These are phyloP conservation scores for Drosophila malerkotliana DNA, from an alignment of 1,140 invertebrate genomes.

Conservation along the genomic window DNA sequence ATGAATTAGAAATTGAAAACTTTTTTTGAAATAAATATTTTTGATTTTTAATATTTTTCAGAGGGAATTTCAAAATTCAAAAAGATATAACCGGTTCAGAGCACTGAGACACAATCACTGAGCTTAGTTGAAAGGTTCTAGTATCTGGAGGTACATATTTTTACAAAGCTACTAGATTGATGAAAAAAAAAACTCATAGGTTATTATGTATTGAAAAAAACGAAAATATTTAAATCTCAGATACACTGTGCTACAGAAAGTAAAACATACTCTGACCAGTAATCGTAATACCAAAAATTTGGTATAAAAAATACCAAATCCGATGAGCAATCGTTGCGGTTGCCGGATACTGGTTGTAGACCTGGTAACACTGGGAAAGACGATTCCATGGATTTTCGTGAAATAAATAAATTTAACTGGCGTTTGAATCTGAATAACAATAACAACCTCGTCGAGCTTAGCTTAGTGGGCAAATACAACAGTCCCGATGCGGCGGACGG, in stretches of 20 bases:
- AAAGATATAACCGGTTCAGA: not conserved
- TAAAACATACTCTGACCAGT: too few relatives aligned
- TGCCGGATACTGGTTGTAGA: not conserved
- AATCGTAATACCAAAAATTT: not conserved
- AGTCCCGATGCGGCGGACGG: slow-evolving; percentile 51
- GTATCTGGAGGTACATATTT: too few relatives aligned
- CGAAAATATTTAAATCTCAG: not conserved
- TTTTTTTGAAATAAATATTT: too few relatives aligned
- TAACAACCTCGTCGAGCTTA: slow-evolving; percentile 59
- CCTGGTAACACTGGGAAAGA: not conserved
- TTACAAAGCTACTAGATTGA: too few relatives aligned
- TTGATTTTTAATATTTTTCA: not conserved
- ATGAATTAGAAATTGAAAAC: too few relatives aligned
- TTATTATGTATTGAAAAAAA: too few relatives aligned
- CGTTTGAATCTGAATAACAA: slow-evolving; percentile 68
- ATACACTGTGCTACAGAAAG: not conserved
- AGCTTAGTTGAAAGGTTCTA: too few relatives aligned
- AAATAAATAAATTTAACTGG: slow-evolving; percentile 73
- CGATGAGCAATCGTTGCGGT: not conserved
- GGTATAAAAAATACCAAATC: not conserved
- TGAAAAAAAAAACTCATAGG: too few relatives aligned
- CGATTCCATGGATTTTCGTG: slow-evolving; percentile 61
- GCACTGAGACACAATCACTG: not conserved
- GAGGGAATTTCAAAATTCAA: not conserved
- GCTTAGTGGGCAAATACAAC: slow-evolving; percentile 37